Conservation (phyloP, 37 sponge, comb jelly and placozoan genomes). For the Hexactinellida sp. region DNA sequence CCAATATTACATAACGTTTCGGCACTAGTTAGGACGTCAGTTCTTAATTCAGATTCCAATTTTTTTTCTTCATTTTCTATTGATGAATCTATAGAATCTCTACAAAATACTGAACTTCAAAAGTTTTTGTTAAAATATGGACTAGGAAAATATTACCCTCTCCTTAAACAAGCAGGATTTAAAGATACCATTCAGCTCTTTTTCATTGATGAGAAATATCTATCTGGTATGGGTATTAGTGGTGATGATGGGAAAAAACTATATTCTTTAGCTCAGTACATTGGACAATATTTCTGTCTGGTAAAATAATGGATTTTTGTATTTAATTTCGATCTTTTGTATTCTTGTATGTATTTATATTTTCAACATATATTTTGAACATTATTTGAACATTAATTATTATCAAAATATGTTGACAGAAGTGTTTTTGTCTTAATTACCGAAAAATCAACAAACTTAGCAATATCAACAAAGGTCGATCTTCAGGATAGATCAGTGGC, state of each 20-base stretch:
- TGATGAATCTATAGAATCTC: background rate
- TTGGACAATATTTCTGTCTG: background rate
- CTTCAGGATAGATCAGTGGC: no score
- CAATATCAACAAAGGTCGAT: no score
- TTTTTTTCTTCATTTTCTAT: background rate
- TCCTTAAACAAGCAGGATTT: background rate
- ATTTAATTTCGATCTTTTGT: no score
- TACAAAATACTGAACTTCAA: background rate
- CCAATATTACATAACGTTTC: background rate
- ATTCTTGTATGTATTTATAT: no score
- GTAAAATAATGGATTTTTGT: background rate
- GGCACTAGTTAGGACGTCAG: background rate
- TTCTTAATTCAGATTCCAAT: background rate
- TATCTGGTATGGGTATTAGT: background rate
- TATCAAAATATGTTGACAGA: no score
- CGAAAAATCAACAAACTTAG: no score
- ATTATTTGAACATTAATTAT: no score
- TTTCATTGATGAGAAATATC: background rate
- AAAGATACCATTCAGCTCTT: background rate
- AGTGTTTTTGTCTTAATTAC: no score
- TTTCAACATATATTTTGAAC: no score
- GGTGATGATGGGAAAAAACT: conserved; percentile 7
- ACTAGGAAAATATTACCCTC: background rate
- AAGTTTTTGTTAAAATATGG: background rate
- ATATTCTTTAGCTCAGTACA: background rate